Evolutionary conservation across 2,113 vertebrate species (phyloP), one percentile per base, ranked within the genome.

Genomic region (Sapayoa aenigma): DNA sequence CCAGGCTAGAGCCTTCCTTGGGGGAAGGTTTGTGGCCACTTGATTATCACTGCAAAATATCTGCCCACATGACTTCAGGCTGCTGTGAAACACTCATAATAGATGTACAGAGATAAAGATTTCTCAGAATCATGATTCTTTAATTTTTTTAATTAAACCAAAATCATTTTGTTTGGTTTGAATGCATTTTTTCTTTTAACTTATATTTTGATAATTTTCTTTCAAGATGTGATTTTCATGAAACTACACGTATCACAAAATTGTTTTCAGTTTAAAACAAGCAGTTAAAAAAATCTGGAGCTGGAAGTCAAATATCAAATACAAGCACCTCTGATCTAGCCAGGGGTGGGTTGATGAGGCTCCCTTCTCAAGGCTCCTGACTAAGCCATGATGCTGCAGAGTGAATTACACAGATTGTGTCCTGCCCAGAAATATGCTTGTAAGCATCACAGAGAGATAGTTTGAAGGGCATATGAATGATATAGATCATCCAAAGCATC

Each of bases 341-440:
- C 6, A 41, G 47, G 53, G 52, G 17, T 79, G 60, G 65, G 69
- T 25, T 59, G 66, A 90, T 89, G 74, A 84, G 6, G 23, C 68
- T 96, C 53, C 49, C 30, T 76, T 86, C 75, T 90, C 93, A 88
- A 95, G 94, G 96, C 58, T 93, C 47, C 67, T 76, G 79, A 56
- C 79, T 52, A 66, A 74, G 68, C 53, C 53, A 56, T 2, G 12
- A 25, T 1, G 1, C 44, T 68, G 39, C 21, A 69, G 47, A 87
- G 73, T 89, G 52, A 93, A 76, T 94, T 92, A 73, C 44, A 82
- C 47, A 87, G 77, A 59, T 22, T 33, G 4, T 22, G 22, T 60
- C 56, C 83, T 90, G 76, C 91, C 63, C 63, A 58, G 47, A 95
- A 78, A 89, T 55, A 42, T 17, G 33, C 76, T 47, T 87, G 35